These are phyloP conservation scores for Leucopsar rothschildi DNA, from an alignment of 2,113 vertebrate genomes.

Conservation along the genomic window DNA sequence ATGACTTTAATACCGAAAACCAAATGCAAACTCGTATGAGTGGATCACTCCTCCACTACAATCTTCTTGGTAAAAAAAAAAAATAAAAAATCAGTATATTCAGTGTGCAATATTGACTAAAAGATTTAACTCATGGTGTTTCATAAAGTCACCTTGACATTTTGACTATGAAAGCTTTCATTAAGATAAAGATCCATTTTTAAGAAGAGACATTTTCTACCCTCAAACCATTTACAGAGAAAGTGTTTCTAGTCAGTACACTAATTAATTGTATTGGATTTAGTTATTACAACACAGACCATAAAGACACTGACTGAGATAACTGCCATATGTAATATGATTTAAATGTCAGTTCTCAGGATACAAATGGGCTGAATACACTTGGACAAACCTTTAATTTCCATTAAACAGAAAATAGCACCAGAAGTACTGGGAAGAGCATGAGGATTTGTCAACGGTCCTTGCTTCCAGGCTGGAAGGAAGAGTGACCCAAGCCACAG, in stretches of 20 bases:
- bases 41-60: background rate
- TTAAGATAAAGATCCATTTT: background rate
- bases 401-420: background rate
- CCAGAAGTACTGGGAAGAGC: background rate
- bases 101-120: background rate
- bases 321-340: background rate
- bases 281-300: background rate
- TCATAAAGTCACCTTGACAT: background rate
- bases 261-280: background rate
- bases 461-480: background rate
- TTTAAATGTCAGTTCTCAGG: background rate
- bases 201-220: background rate
- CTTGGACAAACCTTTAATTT: background rate
- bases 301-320: background rate
- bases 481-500: background rate
- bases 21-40: background rate
- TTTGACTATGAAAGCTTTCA: background rate
- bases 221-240: background rate
- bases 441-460: background rate
- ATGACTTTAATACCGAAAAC: background rate
- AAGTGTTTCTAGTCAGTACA: background rate
- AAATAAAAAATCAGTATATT: background rate
- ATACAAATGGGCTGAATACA: background rate
- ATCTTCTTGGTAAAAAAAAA: background rate
- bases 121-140: background rate